Evolutionary conservation across 2,113 vertebrate species (phyloP).

Genomic region (Rhinoptilus africanus): DNA sequence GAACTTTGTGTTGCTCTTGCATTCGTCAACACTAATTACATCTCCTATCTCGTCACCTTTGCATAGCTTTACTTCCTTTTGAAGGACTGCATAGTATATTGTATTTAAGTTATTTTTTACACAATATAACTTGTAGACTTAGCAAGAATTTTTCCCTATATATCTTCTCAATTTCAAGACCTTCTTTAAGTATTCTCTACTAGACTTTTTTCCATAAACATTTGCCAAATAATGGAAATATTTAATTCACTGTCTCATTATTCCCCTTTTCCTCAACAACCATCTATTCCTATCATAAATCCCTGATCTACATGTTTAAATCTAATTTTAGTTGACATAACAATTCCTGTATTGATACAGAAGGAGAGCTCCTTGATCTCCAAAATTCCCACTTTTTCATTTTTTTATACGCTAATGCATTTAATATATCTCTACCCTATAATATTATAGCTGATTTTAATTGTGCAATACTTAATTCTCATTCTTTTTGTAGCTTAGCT

Average conservation of each 20-base stretch:
- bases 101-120: not conserved
- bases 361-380: conserved; percentile 4
- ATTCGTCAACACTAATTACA: not conserved
- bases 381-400: not conserved
- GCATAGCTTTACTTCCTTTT: not conserved
- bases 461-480: not conserved
- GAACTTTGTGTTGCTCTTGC: not conserved
- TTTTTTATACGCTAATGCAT: not conserved
- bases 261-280: not conserved
- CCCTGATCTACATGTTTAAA: not conserved
- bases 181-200: not conserved
- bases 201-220: not conserved
- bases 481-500: not conserved
- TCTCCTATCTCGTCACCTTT: not conserved
- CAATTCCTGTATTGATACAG: not conserved
- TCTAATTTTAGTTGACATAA: not conserved
- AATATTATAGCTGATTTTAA: not conserved
- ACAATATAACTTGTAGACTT: not conserved
- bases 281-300: not conserved
- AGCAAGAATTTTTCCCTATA: not conserved
- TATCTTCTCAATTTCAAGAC: not conserved
- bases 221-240: not conserved
- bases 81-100: not conserved
- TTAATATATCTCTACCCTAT: not conserved
- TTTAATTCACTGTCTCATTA: not conserved